Percentiles rank a stretch among this genome's conserved stretches.
phyloP scores from a whole-genome alignment of 2,797 vertebrate species.

The Sylvia borin region DNA sequence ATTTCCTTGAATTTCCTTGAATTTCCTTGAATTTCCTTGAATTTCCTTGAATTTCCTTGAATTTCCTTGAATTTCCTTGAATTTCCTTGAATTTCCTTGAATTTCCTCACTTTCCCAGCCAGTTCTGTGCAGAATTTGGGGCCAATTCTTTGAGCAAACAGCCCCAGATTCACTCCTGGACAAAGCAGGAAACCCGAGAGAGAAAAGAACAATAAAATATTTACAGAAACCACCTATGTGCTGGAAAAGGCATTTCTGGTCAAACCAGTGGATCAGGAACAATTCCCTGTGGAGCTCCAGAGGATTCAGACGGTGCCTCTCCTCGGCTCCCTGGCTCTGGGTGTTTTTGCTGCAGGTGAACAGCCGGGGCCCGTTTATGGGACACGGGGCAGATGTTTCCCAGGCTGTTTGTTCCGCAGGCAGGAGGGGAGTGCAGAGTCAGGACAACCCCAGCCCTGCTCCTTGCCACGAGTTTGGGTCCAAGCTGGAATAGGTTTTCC shows the following conservation, averaged over 20 bases:
- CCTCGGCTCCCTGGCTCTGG: background rate
- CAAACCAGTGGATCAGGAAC: background rate
- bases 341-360: constrained; percentile 49
- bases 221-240: background rate
- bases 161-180: background rate
- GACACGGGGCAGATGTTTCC: background rate
- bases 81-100: too few relatives aligned
- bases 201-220: background rate
- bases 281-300: background rate
- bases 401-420: background rate
- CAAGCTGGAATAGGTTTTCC: too few relatives aligned
- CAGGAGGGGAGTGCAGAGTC: background rate
- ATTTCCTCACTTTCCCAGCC: too few relatives aligned
- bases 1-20: too few relatives aligned
- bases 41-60: too few relatives aligned
- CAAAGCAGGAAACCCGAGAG: background rate
- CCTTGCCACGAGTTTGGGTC: background rate
- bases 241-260: background rate
- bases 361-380: background rate
- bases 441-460: background rate
- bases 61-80: too few relatives aligned
- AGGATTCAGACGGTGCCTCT: background rate
- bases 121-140: too few relatives aligned
- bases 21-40: too few relatives aligned
- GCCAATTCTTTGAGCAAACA: background rate